These are phyloP conservation scores for Micromussa lordhowensis DNA, from an alignment of 92 coral and sea anemone species.

Conservation along the genomic window DNA sequence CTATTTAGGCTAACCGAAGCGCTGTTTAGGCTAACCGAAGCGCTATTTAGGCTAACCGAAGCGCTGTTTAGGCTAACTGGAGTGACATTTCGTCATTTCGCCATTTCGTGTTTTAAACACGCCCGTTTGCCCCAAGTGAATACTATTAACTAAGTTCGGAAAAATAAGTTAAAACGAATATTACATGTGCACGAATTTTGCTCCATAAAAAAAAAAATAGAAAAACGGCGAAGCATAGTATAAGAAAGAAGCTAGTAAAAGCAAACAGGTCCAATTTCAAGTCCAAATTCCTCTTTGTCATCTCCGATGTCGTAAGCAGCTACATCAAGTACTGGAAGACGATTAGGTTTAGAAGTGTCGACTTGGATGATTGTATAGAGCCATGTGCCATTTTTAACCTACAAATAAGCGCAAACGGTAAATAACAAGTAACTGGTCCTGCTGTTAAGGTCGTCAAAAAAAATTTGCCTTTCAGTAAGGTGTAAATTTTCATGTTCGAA, in stretches of 20 bases:
- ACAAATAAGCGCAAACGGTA: neutral
- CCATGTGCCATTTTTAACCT: slow-evolving; percentile 56
- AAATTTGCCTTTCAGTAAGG: too few relatives aligned
- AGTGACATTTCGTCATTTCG: too few relatives aligned
- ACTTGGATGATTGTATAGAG: slow-evolving; percentile 46
- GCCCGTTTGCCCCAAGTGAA: neutral
- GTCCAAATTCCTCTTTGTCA: slow-evolving; percentile 49
- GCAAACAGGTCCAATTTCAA: slow-evolving; percentile 59
- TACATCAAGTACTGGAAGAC: slow-evolving; percentile 48
- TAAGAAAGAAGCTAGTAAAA: slow-evolving; percentile 21
- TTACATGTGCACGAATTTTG: slow-evolving; percentile 3
- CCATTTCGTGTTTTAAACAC: too few relatives aligned
- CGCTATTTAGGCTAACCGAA: too few relatives aligned
- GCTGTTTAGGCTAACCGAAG: too few relatives aligned
- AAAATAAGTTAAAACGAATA: slow-evolving; percentile 18
- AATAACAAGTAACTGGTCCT: neutral
- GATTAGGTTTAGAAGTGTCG: slow-evolving; percentile 54
- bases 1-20: too few relatives aligned
- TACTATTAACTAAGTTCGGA: neutral
- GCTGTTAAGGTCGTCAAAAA: neutral
- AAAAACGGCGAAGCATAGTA: neutral
- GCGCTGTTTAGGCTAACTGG: too few relatives aligned
- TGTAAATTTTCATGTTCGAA: too few relatives aligned
- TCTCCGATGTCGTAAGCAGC: slow-evolving; percentile 62
- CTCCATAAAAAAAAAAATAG: too few relatives aligned